Conservation (phyloP, 2,888 invertebrate species). For the Drosophila paranaensis region DNA sequence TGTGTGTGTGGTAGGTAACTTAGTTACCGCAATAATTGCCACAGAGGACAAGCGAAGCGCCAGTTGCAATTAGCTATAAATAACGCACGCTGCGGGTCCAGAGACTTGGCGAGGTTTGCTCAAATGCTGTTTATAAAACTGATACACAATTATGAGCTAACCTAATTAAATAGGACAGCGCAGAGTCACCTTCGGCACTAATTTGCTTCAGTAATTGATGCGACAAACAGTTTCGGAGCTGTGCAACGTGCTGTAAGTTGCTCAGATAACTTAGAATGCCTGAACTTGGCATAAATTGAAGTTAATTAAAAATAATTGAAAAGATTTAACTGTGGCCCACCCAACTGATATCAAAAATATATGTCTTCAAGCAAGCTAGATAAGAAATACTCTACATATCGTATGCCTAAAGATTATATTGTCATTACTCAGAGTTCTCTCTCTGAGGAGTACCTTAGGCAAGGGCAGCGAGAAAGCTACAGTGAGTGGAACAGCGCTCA, state of each 20-base stretch:
- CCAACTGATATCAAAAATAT: too few relatives aligned
- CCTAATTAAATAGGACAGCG: not conserved
- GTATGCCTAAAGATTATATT: not conserved
- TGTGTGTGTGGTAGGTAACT: conserved; percentile 17
- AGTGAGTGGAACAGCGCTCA: conserved; percentile 25
- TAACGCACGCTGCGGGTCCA: conserved; percentile 28
- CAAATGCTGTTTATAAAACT: conserved; percentile 30
- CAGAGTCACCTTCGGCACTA: not conserved
- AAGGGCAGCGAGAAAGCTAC: conserved; percentile 5
- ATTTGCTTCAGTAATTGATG: not conserved
- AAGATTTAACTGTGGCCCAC: too few relatives aligned
- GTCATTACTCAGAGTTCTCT: not conserved
- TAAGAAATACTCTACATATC: not conserved
- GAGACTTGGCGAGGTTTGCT: conserved; percentile 21
- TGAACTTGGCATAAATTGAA: not conserved
- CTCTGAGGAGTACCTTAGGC: not conserved
- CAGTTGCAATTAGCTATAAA: conserved; percentile 66
- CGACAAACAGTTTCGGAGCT: not conserved
- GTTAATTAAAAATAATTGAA: not conserved
- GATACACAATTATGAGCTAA: conserved; percentile 31
- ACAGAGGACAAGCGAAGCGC: conserved; percentile 19
- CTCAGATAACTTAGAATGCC: not conserved
- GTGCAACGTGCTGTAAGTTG: not conserved
- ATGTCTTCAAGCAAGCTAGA: too few relatives aligned
- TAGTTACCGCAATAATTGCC: conserved; percentile 47